Percentiles rank a stretch among this genome's conserved stretches.
These are phyloP conservation scores for Ascaphus truei DNA, from an alignment of 2,113 vertebrate genomes.

Conservation along the genomic window DNA sequence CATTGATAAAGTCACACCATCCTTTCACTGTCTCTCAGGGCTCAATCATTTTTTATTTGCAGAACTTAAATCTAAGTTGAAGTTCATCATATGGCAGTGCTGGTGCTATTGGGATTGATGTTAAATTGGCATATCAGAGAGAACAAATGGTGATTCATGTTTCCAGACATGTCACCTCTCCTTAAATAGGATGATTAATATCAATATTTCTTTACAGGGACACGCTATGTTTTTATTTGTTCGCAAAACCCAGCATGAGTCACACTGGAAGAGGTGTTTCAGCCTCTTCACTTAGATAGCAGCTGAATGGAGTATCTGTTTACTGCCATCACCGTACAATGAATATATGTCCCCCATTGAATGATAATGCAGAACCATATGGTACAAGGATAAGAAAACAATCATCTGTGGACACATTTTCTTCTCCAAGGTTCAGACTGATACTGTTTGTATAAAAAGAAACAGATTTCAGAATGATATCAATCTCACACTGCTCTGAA, in stretches of 20 bases:
- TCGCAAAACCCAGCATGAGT: constrained; percentile 35
- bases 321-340: not conserved
- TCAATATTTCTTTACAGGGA: constrained; percentile 37
- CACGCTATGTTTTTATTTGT: constrained; percentile 40
- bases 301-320: not conserved
- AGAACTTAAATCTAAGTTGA: constrained; percentile 22
- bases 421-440: not conserved
- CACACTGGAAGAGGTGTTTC: constrained; percentile 34
- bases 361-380: not conserved
- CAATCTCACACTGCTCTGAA: too few species aligned
- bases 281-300: constrained; percentile 33
- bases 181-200: constrained; percentile 46
- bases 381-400: not conserved
- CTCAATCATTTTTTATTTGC: constrained; percentile 12
- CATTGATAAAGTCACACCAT: not conserved
- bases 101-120: constrained; percentile 11
- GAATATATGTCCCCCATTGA: not conserved
- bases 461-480: not conserved
- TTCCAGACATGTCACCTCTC: constrained; percentile 39
- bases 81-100: constrained; percentile 29
- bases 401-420: not conserved
- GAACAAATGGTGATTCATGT: constrained; percentile 43
- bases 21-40: not conserved
- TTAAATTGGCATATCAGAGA: constrained; percentile 28
- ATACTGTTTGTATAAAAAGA: not conserved